phyloP scores from a whole-genome alignment of 2,797 vertebrate species.

The Amblyraja radiata region DNA sequence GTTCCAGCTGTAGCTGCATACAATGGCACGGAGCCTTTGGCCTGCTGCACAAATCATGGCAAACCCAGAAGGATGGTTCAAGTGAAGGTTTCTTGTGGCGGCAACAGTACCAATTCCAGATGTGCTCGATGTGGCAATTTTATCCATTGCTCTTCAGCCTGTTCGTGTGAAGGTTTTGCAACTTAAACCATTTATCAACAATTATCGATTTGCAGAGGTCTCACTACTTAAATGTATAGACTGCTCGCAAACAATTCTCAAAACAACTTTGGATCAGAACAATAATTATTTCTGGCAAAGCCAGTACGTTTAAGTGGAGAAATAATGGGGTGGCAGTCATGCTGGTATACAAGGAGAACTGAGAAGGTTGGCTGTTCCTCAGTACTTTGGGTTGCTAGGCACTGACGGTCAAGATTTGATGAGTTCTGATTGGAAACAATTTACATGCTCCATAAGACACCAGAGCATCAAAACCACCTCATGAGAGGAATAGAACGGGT shows the following conservation, averaged over 20 bases:
- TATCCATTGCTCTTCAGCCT: neutral
- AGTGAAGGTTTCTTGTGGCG: neutral
- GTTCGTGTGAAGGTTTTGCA: neutral
- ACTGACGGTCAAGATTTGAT: neutral
- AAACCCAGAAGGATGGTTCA: neutral
- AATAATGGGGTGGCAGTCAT: neutral
- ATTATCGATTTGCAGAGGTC: neutral
- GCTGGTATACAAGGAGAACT: neutral
- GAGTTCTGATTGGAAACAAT: neutral
- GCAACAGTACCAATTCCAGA: neutral
- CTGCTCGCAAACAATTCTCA: neutral
- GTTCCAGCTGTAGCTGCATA: neutral
- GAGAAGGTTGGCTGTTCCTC: neutral
- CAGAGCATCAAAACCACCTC: neutral
- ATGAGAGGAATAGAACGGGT: no score
- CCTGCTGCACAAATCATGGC: neutral
- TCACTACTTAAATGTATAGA: neutral
- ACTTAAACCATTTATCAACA: neutral
- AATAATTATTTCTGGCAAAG: neutral
- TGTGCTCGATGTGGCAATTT: neutral
- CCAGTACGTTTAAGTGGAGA: neutral
- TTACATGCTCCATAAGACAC: neutral
- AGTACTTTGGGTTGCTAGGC: constrained; percentile 6
- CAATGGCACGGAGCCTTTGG: neutral
- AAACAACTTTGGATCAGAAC: constrained; percentile 4